These are phyloP conservation scores for Phaetusa simplex DNA, from an alignment of 2,113 vertebrate genomes.

Conservation along the genomic window DNA sequence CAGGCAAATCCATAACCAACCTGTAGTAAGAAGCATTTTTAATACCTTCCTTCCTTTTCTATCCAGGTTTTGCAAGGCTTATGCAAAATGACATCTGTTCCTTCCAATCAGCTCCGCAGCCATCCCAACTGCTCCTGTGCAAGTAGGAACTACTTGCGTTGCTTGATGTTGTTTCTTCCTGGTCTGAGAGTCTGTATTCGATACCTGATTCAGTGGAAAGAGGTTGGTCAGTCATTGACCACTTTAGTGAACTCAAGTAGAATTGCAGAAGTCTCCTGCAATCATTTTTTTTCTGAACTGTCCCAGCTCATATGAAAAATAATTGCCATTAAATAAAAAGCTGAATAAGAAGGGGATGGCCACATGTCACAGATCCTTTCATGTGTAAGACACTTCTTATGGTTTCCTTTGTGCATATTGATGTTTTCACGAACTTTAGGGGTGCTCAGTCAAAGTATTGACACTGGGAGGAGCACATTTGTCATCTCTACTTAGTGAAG, in stretches of 20 bases:
- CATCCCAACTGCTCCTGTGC: background rate
- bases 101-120: background rate
- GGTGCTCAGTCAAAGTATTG: background rate
- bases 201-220: background rate
- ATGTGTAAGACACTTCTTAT: background rate
- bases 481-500: background rate
- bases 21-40: background rate
- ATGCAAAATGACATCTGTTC: background rate
- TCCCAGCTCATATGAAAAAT: background rate
- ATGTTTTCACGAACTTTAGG: background rate
- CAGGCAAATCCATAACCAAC: background rate
- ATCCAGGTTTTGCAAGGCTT: background rate
- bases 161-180: background rate
- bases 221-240: background rate
- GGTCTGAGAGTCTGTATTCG: background rate
- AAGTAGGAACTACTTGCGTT: background rate
- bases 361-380: background rate
- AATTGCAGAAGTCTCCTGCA: background rate
- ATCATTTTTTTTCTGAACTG: background rate
- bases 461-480: background rate
- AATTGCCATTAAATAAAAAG: background rate
- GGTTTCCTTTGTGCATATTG: background rate
- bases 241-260: background rate
- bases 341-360: background rate
- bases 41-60: background rate